phyloP scores from a whole-genome alignment of 1,140 invertebrate genomes.

The Carposina sasakii region DNA sequence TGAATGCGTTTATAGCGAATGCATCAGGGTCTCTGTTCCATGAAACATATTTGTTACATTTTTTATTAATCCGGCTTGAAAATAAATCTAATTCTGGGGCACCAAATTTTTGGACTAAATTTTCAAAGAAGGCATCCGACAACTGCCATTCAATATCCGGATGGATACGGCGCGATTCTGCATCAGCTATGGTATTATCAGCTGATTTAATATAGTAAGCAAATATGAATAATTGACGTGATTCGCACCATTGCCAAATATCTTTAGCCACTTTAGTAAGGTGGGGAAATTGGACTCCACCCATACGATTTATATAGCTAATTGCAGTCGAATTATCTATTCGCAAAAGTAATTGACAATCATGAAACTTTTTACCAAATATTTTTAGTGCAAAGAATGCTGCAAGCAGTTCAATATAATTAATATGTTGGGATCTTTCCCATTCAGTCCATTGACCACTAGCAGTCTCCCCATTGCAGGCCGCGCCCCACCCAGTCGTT shows the following conservation, averaged over 20 bases:
- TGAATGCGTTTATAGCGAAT: no score
- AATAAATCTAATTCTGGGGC: constrained; percentile 19
- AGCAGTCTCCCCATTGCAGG: constrained; percentile 14
- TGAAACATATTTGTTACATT: constrained; percentile 31
- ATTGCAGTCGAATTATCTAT: constrained; percentile 34
- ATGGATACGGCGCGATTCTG: constrained; percentile 19
- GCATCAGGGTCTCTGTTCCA: no score
- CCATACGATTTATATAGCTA: constrained; percentile 29
- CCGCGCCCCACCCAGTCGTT: constrained; percentile 30
- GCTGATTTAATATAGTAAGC: constrained; percentile 25
- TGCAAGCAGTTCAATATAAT: constrained; percentile 30
- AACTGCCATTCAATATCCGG: constrained; percentile 21
- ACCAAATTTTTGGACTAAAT: constrained; percentile 20
- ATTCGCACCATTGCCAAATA: constrained; percentile 38
- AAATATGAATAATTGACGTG: constrained; percentile 23
- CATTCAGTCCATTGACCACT: constrained; percentile 26
- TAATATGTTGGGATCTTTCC: constrained; percentile 29
- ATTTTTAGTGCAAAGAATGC: constrained; percentile 14
- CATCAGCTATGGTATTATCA: constrained; percentile 30
- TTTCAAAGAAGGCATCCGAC: constrained; percentile 8
- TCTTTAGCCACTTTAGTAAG: constrained; percentile 21
- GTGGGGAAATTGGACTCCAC: constrained; percentile 21
- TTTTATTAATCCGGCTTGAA: constrained; percentile 29
- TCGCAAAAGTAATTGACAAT: constrained; percentile 25
- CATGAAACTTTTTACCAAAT: constrained; percentile 10